Base-by-base conservation (phyloP, 2,113 vertebrate genomes). In the Urocitellus parryii region DNA sequence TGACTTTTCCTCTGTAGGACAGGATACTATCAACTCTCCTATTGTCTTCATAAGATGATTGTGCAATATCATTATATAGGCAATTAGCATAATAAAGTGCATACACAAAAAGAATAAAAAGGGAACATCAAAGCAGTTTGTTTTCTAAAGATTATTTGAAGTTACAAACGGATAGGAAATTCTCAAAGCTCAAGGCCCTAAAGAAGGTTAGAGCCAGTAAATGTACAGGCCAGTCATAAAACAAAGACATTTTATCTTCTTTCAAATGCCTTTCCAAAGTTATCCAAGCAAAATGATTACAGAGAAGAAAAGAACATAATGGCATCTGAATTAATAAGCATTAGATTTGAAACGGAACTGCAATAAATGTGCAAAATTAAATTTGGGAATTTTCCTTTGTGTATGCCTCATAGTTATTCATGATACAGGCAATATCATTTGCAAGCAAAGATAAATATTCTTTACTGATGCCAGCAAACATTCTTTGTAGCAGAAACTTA, bases 381-480 rank as follows among this genome's bases (percentile, higher is more conserved):
- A 97, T 94, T 95, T 68, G 74, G 34, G 16, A n/a, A 87, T 93
- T 93, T 95, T 96, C 90, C 95, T 94, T 96, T 94, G 83, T 95
- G n/a, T 94, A 84, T 45, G 87, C 65, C 53, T 96, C 76, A 97
- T 84, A 94, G 87, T 97, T 97, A 96, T 94, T 96, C 94, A 96
- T 96, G 79, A 97, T 88, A 78, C 51, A 90, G 56, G 89, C 45
- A 93, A 84, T 91, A 96, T 88, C 61, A 83, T 91, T 94, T 94
- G 93, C 82, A 96, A 95, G 86, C 79, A 95, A 94, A 95, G 88
- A 94, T 87, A 97, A 97, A 88, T 74, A 95, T 65, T 96, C 86
- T 95, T 91, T 89, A 90, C 70, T 74, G 74, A 96, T 88, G 91
- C 94, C 87, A 93, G 76, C 45, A 97, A 97, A 91, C 53, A 94